Evolutionary conservation across 1,140 invertebrate genomes (phyloP).

Genomic region (Musca domestica): DNA sequence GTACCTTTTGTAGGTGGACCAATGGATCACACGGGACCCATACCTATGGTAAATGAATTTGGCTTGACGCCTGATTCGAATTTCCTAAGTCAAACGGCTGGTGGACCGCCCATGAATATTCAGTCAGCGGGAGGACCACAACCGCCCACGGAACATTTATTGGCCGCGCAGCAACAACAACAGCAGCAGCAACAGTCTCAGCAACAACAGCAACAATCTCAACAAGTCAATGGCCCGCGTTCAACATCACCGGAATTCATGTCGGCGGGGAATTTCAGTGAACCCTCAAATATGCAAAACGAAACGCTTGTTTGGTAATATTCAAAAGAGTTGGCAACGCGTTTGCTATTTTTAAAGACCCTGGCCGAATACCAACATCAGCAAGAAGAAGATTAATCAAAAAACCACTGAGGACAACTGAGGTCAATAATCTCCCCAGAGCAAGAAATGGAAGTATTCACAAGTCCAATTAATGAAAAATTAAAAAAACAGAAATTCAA

Average conservation of each 20-base stretch:
- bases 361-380: constrained; percentile 33
- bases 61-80: constrained; percentile 64
- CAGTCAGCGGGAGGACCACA: constrained; percentile 60
- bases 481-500: constrained; percentile 8
- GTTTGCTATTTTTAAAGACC: constrained; percentile 41
- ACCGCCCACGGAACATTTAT: constrained; percentile 47
- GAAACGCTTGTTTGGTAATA: constrained; percentile 72
- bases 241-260: constrained; percentile 59
- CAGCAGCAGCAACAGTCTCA: constrained; percentile 32
- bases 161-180: constrained; percentile 48
- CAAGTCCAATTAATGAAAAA: not conserved
- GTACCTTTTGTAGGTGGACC: constrained; percentile 58
- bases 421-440: constrained; percentile 5
- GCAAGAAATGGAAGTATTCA: constrained; percentile 24
- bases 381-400: constrained; percentile 25
- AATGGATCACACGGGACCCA: constrained; percentile 67
- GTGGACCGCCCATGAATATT: constrained; percentile 59
- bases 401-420: not conserved
- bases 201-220: constrained; percentile 34
- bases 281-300: constrained; percentile 70
- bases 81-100: constrained; percentile 59
- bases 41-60: constrained; percentile 66
- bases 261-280: constrained; percentile 63
- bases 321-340: constrained; percentile 52
- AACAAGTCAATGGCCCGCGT: constrained; percentile 53